Percentiles rank a stretch among this genome's conserved stretches.
Conservation (phyloP, 2,888 invertebrate genomes). For the Campopleginae sp. region DNA sequence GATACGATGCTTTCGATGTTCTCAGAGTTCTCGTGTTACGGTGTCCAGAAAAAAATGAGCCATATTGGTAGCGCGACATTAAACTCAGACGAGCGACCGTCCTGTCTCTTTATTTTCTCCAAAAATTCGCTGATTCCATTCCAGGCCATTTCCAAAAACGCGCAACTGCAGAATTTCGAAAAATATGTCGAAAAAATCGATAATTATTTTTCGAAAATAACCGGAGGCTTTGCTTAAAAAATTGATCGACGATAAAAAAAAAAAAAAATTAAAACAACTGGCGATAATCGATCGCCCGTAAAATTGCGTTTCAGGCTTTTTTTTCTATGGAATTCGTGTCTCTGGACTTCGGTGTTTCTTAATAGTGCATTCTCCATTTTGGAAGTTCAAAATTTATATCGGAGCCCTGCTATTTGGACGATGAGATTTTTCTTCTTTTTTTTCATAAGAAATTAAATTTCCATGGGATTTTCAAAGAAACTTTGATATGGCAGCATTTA, state of each 20-base stretch:
- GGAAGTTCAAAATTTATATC: conserved; percentile 27
- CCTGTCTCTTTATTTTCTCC: background rate
- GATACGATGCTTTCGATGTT: conserved; percentile 48
- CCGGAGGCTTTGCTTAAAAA: too few species aligned
- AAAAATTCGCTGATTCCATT: background rate
- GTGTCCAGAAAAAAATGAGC: conserved; percentile 18
- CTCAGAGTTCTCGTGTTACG: conserved; percentile 62
- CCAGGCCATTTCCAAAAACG: background rate
- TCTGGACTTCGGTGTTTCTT: conserved; percentile 1
- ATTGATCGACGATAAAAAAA: background rate
- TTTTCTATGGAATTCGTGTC: background rate
- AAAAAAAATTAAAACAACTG: background rate
- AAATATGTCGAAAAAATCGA: background rate
- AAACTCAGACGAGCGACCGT: background rate
- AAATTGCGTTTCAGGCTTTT: background rate
- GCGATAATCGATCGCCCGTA: background rate
- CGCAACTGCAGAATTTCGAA: background rate
- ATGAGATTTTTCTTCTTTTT: background rate
- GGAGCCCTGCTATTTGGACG: background rate
- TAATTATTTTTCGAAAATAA: background rate
- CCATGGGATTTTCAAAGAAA: background rate
- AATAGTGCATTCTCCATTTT: conserved; percentile 21
- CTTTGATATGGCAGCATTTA: background rate
- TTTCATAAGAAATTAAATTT: background rate
- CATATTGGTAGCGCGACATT: conserved; percentile 56